A percentile compares a stretch with the other conserved stretches of the same genome.
phyloP scores from a whole-genome alignment of 1,140 invertebrate genomes.

The Euglossa dilemma region DNA sequence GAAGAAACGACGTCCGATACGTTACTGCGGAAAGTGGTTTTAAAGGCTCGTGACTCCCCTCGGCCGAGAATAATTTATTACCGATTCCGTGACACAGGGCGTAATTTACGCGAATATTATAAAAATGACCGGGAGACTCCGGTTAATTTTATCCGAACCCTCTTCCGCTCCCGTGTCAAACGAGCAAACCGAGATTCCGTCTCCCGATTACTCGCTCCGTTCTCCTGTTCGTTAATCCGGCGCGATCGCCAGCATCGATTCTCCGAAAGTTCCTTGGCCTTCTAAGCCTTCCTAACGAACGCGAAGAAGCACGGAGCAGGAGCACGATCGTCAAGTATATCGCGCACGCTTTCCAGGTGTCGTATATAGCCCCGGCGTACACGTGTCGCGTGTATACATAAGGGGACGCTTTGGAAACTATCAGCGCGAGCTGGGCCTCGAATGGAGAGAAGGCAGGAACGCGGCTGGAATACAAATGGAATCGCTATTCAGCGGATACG shows the following conservation, averaged over 20 bases:
- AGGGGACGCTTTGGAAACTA: slow-evolving; percentile 60
- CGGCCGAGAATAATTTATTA: too few species aligned
- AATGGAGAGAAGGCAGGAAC: slow-evolving; percentile 54
- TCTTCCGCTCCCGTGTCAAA: too few species aligned
- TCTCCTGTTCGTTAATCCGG: too few species aligned
- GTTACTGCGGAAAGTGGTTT: slow-evolving; percentile 4
- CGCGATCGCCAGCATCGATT: too few species aligned
- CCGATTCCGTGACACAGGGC: too few species aligned
- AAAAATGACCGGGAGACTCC: too few species aligned
- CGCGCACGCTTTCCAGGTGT: background rate
- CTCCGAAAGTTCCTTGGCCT: too few species aligned
- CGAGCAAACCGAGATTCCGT: too few species aligned
- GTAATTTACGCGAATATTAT: too few species aligned
- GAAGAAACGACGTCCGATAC: background rate
- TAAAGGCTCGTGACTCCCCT: background rate
- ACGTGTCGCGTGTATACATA: slow-evolving; percentile 26
- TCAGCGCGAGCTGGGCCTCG: slow-evolving; percentile 51
- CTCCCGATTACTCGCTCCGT: too few species aligned
- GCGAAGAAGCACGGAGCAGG: too few species aligned
- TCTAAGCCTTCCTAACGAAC: background rate
- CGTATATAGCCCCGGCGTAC: slow-evolving; percentile 3
- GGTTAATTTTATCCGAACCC: too few species aligned
- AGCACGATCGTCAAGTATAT: background rate
- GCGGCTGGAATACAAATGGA: slow-evolving; percentile 73
- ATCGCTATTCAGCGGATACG: slow-evolving; percentile 65